Evolutionary conservation across 2,797 vertebrate species (phyloP), one percentile per base, ranked within the genome.

Genomic region (Tauraco hartlaubi): DNA sequence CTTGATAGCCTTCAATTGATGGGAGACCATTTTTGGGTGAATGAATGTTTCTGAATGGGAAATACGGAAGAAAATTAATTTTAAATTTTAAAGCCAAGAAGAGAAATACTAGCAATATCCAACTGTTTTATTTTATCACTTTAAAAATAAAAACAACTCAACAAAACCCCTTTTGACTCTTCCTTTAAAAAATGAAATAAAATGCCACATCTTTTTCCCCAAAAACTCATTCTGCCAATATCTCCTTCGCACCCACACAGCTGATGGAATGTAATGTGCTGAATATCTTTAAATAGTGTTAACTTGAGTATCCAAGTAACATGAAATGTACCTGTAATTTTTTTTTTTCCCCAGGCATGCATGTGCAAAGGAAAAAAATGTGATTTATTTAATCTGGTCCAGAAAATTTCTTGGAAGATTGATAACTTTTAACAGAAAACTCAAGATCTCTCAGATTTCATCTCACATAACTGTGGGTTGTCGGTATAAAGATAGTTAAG

Each of bases 401-500:
- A 69, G 48, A 76, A 90, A 18, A 33, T 44, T 92, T 76, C 29
- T 46, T 84, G 63, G 51, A 88, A 84, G 69, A 76, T 22, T 29
- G 37, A 35, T 64, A 73, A 59, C 39, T 90, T 90, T 49, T 66
- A 91, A 63, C 0, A 3, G 55, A 90, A 95, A 76, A 8, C 43
- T 86, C 17, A 75, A 48, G 12, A 33, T 49, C 12, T 29, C 61
- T 85, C 48, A 31, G 11, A 59, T 92, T 95, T 85, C 39, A n/a
- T 41, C 19, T 81, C 39, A 49, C 7, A 13, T 84, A 92, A 63
- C 15, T 63, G 58, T 58, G 37, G 28, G 35, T 52, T 88, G 18
- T 84, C 55, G 73, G 26, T 52, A 19, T 62, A 90, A 86, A 92
- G 18, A 46, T 79, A 44, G 14, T n/a, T 88, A 69, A 89, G 54